Evolutionary conservation across 2,797 vertebrate genomes (phyloP).

Genomic region (Amniataba percoides): DNA sequence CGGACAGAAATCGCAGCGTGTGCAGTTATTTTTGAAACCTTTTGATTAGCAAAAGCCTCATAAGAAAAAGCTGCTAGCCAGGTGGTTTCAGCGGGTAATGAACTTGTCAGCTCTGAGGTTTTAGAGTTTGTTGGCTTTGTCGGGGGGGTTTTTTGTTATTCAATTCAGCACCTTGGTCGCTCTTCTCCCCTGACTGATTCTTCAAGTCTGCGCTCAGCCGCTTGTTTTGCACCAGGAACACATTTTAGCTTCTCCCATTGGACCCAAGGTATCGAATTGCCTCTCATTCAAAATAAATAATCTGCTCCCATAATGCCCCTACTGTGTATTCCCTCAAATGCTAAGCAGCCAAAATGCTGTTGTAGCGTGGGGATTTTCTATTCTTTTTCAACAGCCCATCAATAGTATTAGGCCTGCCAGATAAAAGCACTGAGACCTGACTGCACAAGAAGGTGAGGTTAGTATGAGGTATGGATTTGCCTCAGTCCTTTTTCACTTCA

Average conservation of each 20-base stretch:
- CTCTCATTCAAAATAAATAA: constrained; percentile 85
- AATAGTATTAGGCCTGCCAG: constrained; percentile 71
- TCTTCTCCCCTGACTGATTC: constrained; percentile 72
- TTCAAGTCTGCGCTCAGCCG: constrained; percentile 71
- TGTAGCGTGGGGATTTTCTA: constrained; percentile 68
- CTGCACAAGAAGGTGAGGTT: constrained; percentile 66
- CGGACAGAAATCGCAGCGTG: constrained; percentile 64
- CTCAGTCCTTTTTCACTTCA: constrained; percentile 62
- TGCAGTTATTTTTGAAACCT: constrained; percentile 77
- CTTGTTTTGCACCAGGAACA: constrained; percentile 79
- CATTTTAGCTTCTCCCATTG: constrained; percentile 80
- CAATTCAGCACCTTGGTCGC: constrained; percentile 77
- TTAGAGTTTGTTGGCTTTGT: constrained; percentile 75
- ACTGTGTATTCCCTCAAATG: constrained; percentile 78
- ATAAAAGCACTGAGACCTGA: constrained; percentile 71
- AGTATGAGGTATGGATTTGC: constrained; percentile 65
- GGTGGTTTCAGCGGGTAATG: constrained; percentile 82
- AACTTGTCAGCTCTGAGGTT: constrained; percentile 81
- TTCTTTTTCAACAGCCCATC: constrained; percentile 71
- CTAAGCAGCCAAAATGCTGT: constrained; percentile 77
- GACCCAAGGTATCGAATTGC: constrained; percentile 77
- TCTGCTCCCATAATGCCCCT: constrained; percentile 74
- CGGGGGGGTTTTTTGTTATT: constrained; percentile 72
- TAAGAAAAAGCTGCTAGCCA: constrained; percentile 76
- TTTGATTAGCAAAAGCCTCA: constrained; percentile 76